Evolutionary conservation across 1,140 invertebrate genomes (phyloP).

Genomic region (Pachypeltis micranthus): DNA sequence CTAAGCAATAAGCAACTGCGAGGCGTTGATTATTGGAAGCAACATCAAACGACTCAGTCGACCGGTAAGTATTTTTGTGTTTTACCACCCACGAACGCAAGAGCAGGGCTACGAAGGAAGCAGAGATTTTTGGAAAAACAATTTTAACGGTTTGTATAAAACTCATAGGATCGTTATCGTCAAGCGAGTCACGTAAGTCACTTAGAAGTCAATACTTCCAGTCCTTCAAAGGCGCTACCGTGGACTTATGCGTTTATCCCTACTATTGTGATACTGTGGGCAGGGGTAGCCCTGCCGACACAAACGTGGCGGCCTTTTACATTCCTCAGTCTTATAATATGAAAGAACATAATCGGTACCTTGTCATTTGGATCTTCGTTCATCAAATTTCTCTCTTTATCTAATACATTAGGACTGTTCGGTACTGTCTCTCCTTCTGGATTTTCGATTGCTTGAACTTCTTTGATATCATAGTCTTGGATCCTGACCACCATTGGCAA

Average conservation of each 20-base stretch:
- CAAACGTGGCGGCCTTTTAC: slow-evolving; percentile 87
- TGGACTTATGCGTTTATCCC: slow-evolving; percentile 82
- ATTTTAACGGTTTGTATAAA: too few species aligned
- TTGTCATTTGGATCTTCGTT: slow-evolving; percentile 99
- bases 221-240: too few species aligned
- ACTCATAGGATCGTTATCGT: too few species aligned
- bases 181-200: too few species aligned
- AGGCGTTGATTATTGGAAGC: too few species aligned
- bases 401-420: slow-evolving; percentile 75
- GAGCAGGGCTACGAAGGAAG: too few species aligned
- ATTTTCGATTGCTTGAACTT: slow-evolving; percentile 66
- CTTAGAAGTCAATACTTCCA: too few species aligned
- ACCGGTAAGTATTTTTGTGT: too few species aligned
- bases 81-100: too few species aligned
- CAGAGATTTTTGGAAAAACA: too few species aligned
- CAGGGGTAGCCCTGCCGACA: slow-evolving; percentile 98
- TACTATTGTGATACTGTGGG: slow-evolving; percentile 96
- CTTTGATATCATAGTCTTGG: slow-evolving; percentile 89
- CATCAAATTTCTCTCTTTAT: slow-evolving; percentile 88
- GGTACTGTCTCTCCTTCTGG: slow-evolving; percentile 50
- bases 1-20: too few species aligned
- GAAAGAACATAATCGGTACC: slow-evolving; percentile 90
- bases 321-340: slow-evolving; percentile 97
- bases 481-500: slow-evolving; percentile 92
- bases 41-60: too few species aligned